Conservation (phyloP, 2,113 vertebrate species). For the Thunnus maccoyii region DNA sequence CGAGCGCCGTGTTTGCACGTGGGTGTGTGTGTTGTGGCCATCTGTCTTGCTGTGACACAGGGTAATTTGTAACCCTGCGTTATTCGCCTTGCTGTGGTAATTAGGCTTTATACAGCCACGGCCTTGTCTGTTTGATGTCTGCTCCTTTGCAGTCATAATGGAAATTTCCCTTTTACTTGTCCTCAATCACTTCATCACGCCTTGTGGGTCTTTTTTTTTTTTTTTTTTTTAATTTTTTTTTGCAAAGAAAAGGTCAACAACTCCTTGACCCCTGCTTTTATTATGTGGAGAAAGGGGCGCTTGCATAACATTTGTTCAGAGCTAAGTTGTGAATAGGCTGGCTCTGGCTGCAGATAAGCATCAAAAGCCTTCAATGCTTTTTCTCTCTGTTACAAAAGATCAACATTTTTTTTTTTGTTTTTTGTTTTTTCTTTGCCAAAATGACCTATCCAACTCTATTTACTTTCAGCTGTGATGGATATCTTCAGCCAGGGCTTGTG, state of each 20-base stretch:
- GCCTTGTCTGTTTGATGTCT: constrained; percentile 28
- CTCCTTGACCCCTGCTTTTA: constrained; percentile 56
- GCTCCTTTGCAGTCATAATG: constrained; percentile 6
- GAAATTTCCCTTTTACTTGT: constrained; percentile 31
- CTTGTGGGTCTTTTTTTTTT: constrained; percentile 6
- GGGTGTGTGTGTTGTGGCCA: not conserved
- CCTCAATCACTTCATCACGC: constrained; percentile 13
- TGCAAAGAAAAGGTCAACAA: constrained; percentile 32
- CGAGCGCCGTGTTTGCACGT: not conserved
- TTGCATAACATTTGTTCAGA: constrained; percentile 53
- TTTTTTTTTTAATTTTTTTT: not conserved
- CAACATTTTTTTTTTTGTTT: not conserved
- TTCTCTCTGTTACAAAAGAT: constrained; percentile 27
- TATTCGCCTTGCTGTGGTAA: constrained; percentile 29
- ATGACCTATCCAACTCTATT: constrained; percentile 22
- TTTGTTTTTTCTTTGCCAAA: constrained; percentile 13
- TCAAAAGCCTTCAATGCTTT: constrained; percentile 39
- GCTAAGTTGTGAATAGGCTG: constrained; percentile 26
- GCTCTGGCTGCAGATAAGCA: constrained; percentile 51
- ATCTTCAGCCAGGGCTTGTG: not conserved
- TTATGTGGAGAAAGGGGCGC: constrained; percentile 26
- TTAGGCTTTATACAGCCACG: constrained; percentile 25
- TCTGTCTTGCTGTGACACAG: constrained; percentile 45
- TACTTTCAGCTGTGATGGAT: constrained; percentile 33
- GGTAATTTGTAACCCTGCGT: constrained; percentile 47